Evolutionary conservation across 2,797 vertebrate species (phyloP).

Genomic region (Platyrinchus mystaceus): DNA sequence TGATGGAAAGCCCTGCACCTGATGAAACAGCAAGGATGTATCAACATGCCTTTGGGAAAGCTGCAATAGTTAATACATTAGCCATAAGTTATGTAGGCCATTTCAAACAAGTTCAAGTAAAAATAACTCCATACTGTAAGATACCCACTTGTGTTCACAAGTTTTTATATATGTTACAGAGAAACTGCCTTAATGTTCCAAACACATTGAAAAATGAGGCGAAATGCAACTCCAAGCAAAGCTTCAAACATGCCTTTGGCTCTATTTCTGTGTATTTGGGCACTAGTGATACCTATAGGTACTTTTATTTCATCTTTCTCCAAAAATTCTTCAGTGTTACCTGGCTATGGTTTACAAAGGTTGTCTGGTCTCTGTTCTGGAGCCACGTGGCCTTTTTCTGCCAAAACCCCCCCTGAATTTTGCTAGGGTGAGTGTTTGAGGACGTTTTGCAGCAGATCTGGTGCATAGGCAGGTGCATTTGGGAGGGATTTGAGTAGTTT

Average conservation of each 20-base stretch:
- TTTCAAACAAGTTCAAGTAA: constrained; percentile 36
- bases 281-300: neutral
- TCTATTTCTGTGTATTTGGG: neutral
- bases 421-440: neutral
- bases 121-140: constrained; percentile 29
- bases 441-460: neutral
- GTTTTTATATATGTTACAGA: constrained; percentile 10
- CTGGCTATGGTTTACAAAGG: neutral
- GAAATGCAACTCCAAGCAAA: neutral
- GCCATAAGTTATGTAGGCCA: constrained; percentile 10
- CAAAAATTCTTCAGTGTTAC: neutral
- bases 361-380: neutral
- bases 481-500: neutral
- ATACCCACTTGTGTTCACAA: neutral
- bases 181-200: constrained; percentile 8
- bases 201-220: neutral
- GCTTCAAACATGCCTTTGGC: neutral
- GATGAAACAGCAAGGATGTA: neutral
- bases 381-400: rapidly evolving
- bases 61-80: neutral
- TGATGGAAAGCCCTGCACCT: neutral
- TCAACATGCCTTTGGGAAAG: neutral
- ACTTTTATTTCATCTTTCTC: neutral
- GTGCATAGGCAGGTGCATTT: neutral
- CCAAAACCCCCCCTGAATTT: neutral